Conservation (phyloP, 2,888 invertebrate species). For the Pseudococcus viburni region DNA sequence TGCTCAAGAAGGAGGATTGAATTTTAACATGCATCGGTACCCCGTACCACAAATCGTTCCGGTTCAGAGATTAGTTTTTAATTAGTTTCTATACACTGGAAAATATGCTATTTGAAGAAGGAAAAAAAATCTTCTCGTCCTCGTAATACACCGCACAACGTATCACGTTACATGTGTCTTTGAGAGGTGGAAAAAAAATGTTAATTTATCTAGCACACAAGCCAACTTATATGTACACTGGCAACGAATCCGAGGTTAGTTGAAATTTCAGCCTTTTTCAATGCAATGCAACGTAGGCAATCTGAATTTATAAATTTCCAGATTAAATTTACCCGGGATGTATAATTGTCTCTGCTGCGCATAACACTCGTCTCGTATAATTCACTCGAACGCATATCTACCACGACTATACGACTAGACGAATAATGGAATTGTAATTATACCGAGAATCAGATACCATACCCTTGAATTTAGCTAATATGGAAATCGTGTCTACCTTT, state of each 20-base stretch:
- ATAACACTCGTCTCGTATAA: neutral
- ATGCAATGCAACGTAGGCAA: neutral
- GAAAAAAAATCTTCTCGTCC: neutral
- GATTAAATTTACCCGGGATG: conserved; percentile 17
- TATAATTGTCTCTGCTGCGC: conserved; percentile 37
- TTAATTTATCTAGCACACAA: neutral
- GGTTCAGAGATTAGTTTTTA: conserved; percentile 46
- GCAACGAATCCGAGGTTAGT: neutral
- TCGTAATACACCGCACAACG: neutral
- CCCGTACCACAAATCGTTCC: conserved; percentile 42
- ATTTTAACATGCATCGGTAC: conserved; percentile 48
- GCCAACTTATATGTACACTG: neutral
- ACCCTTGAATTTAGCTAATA: conserved; percentile 66
- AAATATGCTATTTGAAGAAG: conserved; percentile 31
- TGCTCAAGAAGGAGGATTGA: conserved; percentile 20
- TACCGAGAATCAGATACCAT: conserved; percentile 60
- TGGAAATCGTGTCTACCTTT: conserved; percentile 62
- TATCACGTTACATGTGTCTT: neutral
- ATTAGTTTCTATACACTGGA: conserved; percentile 40
- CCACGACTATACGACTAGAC: conserved; percentile 32
- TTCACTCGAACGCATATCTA: conserved; percentile 39
- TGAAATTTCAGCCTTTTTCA: neutral
- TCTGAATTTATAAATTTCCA: conserved; percentile 7
- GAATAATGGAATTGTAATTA: conserved; percentile 58
- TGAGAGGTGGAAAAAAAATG: neutral